These are phyloP conservation scores for Mastomys natalensis DNA, from an alignment of 2,113 vertebrate species.

Conservation along the genomic window DNA sequence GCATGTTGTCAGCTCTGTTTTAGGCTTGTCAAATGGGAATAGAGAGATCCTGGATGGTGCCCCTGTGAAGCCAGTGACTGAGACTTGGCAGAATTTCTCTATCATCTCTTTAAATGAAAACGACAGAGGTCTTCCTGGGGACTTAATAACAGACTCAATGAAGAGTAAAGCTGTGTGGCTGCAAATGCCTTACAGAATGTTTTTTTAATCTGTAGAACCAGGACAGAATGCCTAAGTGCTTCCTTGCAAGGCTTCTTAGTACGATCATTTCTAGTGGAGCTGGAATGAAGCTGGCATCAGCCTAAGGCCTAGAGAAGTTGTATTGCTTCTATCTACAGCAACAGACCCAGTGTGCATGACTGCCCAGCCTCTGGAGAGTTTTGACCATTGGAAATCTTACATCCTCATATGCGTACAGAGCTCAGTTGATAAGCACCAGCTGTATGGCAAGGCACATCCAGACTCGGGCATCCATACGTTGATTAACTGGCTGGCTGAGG, in stretches of 20 bases:
- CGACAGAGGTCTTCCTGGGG: conserved; percentile 62
- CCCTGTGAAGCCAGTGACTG: conserved; percentile 14
- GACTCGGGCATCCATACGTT: background rate
- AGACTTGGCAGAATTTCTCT: conserved; percentile 23
- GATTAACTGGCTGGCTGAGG: conserved; percentile 62
- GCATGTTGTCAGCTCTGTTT: background rate
- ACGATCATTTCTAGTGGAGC: background rate
- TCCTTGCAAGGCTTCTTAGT: background rate
- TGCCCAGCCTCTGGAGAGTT: background rate
- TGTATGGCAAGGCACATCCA: rapidly evolving
- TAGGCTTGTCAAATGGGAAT: background rate
- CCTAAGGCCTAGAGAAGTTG: background rate
- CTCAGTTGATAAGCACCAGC: background rate
- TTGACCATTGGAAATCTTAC: background rate
- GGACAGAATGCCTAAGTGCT: conserved; percentile 45
- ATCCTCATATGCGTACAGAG: background rate
- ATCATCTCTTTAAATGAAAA: conserved; percentile 63
- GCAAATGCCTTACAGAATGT: conserved; percentile 60
- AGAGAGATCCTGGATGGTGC: background rate
- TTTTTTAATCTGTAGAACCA: conserved; percentile 37
- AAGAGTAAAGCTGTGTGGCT: conserved; percentile 59
- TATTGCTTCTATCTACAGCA: background rate
- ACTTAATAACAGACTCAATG: conserved; percentile 65
- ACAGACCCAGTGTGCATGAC: background rate
- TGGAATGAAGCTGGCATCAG: background rate